Conservation (phyloP, 2,113 vertebrate genomes). For the Cyprinus carpio region DNA sequence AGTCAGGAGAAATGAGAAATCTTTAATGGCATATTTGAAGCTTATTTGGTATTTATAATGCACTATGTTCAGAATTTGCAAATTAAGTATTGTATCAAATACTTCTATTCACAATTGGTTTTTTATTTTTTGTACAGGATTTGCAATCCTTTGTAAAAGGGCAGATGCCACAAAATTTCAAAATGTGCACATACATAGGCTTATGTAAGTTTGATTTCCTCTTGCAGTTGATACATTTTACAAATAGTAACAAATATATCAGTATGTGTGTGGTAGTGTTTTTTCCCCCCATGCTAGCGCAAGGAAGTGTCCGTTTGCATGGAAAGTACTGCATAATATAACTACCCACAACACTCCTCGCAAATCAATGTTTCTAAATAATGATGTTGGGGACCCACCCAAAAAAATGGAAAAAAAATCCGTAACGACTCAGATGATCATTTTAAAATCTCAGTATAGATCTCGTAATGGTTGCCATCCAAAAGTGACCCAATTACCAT, state of each 20-base stretch:
- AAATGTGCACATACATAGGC: slow-evolving; percentile 56
- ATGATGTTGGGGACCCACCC: slow-evolving; percentile 33
- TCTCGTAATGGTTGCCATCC: slow-evolving; percentile 54
- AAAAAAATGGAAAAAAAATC: slow-evolving; percentile 62
- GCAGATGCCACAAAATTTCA: slow-evolving; percentile 60
- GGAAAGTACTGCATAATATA: slow-evolving; percentile 62
- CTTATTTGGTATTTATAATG: background rate
- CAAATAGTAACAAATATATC: background rate
- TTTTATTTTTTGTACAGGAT: slow-evolving; percentile 62
- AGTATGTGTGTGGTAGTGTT: slow-evolving; percentile 15
- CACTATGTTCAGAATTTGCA: background rate
- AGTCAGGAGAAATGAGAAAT: no score
- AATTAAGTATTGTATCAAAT: background rate
- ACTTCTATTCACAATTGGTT: background rate
- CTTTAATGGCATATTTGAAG: background rate
- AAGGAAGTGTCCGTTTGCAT: slow-evolving; percentile 65
- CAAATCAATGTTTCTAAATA: slow-evolving; percentile 71
- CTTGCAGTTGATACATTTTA: background rate
- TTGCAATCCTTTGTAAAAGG: slow-evolving; percentile 56
- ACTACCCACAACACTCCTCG: slow-evolving; percentile 67
- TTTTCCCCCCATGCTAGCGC: slow-evolving; percentile 43
- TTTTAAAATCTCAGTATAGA: slow-evolving; percentile 59
- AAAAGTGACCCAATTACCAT: slow-evolving; percentile 43
- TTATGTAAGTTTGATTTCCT: slow-evolving; percentile 61
- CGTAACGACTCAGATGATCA: slow-evolving; percentile 56